These are phyloP conservation scores for Chironomus riparius DNA, from an alignment of 2,888 invertebrate genomes.

Conservation along the genomic window DNA sequence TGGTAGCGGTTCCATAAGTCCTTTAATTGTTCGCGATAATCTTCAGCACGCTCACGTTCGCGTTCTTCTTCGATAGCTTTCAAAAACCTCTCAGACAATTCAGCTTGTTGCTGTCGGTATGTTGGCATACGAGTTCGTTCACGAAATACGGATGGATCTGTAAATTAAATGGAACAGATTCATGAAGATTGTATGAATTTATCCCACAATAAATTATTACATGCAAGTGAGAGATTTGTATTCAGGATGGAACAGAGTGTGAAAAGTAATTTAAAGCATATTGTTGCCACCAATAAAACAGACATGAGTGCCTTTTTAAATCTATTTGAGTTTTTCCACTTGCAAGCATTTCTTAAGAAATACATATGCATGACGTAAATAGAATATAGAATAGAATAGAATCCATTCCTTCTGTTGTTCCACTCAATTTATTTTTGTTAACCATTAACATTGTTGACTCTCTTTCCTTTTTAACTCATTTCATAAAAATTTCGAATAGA, in stretches of 20 bases:
- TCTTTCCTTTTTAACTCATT: too few species aligned
- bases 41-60: slow-evolving; percentile 38
- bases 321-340: background rate
- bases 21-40: slow-evolving; percentile 38
- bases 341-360: too few species aligned
- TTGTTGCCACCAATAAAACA: too few species aligned
- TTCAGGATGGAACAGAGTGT: too few species aligned
- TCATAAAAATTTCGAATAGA: too few species aligned
- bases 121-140: slow-evolving; percentile 34
- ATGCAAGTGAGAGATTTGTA: background rate
- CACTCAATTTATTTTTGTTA: background rate
- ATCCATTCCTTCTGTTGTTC: background rate
- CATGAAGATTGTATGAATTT: background rate
- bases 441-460: too few species aligned
- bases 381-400: background rate
- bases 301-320: too few species aligned
- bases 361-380: background rate
- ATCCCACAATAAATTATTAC: background rate
- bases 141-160: slow-evolving; percentile 36
- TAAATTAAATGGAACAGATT: background rate
- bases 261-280: too few species aligned
- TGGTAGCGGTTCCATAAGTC: slow-evolving; percentile 41
- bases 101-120: slow-evolving; percentile 32
- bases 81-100: slow-evolving; percentile 40
- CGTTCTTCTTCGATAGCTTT: slow-evolving; percentile 40